Conservation (phyloP, 2,797 vertebrate genomes). For the Alca torda region DNA sequence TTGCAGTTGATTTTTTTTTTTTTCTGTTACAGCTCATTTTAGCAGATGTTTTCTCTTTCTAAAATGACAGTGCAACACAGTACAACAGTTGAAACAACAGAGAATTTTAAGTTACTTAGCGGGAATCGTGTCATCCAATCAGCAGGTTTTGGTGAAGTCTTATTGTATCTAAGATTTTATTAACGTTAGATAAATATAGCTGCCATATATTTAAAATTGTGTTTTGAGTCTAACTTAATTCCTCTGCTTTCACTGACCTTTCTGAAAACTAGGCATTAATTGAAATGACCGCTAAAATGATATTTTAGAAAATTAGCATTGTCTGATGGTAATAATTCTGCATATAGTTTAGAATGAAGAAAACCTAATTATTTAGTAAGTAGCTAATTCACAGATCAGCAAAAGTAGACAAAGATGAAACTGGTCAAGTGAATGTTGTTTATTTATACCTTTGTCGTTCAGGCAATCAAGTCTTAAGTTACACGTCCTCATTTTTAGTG, state of each 20-base stretch:
- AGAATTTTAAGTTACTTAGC: not conserved
- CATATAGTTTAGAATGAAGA: not conserved
- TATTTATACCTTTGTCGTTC: not conserved
- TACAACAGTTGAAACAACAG: not conserved
- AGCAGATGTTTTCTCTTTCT: conserved; percentile 66
- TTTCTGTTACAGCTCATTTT: conserved; percentile 72
- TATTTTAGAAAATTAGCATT: not conserved
- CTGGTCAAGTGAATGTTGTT: not conserved
- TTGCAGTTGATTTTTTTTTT: conserved; percentile 65
- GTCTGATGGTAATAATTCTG: not conserved
- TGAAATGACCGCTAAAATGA: not conserved
- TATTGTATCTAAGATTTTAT: not conserved
- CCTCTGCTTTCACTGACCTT: not conserved
- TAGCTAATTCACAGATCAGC: not conserved
- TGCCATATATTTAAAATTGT: not conserved
- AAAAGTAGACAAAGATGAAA: not conserved
- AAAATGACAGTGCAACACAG: conserved; percentile 17
- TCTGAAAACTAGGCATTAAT: not conserved
- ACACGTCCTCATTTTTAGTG: not conserved
- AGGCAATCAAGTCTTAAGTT: not conserved
- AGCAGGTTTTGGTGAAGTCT: not conserved
- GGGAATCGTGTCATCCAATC: not conserved
- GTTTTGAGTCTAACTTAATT: not conserved
- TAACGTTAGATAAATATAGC: not conserved
- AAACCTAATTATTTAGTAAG: not conserved